Conservation (phyloP, 1,140 invertebrate genomes). For the Eufriesea mexicana region DNA sequence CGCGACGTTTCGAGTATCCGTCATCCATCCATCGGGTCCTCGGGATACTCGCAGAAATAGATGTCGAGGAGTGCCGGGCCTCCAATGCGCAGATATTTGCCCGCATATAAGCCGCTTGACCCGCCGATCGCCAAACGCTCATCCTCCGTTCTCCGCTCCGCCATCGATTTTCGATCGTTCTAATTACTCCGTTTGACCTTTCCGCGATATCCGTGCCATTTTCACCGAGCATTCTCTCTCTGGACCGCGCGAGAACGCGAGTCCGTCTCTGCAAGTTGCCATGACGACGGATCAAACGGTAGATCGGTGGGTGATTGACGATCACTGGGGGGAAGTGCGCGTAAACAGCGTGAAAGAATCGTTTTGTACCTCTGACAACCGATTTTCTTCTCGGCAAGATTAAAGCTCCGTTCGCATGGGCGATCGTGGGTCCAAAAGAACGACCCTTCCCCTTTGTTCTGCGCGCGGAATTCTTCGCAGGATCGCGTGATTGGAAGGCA, state of each 20-base stretch:
- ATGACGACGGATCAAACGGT: background rate
- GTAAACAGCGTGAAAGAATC: no score
- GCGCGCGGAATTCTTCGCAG: no score
- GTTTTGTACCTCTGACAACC: no score
- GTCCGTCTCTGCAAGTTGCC: no score
- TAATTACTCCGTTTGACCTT: conserved; percentile 13
- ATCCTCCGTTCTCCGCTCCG: background rate
- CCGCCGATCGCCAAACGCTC: background rate
- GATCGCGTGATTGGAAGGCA: no score
- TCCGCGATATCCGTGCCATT: background rate
- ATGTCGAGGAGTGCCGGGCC: background rate
- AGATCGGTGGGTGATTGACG: background rate
- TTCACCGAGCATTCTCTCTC: background rate
- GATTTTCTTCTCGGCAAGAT: background rate
- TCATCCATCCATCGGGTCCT: no score
- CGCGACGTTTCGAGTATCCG: no score
- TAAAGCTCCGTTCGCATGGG: background rate
- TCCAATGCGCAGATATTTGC: background rate
- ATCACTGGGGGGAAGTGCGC: no score
- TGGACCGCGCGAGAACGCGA: background rate
- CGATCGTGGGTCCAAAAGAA: background rate
- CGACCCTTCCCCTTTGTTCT: no score
- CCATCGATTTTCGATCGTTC: background rate
- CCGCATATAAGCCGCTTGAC: background rate
- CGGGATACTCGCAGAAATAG: background rate